Conservation (phyloP, 1,140 invertebrate species). For the Achroia grisella region DNA sequence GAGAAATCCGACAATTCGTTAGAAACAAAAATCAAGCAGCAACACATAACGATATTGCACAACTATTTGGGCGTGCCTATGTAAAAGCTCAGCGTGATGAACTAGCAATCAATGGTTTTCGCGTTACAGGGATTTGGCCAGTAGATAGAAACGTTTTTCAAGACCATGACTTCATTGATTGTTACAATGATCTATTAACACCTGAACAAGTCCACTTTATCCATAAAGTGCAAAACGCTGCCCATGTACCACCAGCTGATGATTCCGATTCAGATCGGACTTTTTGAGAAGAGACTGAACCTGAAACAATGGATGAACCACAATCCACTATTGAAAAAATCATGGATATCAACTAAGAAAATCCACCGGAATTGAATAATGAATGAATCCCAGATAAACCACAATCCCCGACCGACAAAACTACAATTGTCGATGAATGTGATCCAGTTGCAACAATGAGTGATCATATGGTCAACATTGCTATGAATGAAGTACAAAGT, state of each 20-base stretch:
- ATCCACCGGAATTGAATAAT: background rate
- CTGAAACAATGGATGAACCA: background rate
- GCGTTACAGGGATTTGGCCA: constrained; percentile 29
- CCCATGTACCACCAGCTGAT: background rate
- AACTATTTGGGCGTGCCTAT: too few species aligned
- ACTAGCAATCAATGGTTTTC: constrained; percentile 34
- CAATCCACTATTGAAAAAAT: background rate
- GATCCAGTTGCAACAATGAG: too few species aligned
- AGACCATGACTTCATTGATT: constrained; percentile 17
- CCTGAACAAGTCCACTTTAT: background rate
- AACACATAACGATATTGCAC: too few species aligned
- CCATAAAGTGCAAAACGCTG: background rate
- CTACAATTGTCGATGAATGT: too few species aligned
- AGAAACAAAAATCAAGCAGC: too few species aligned
- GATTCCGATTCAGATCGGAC: background rate
- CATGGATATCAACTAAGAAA: background rate
- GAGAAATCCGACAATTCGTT: too few species aligned
- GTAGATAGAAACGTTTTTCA: constrained; percentile 27
- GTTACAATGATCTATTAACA: background rate
- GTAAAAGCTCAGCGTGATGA: too few species aligned
- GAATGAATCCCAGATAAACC: background rate
- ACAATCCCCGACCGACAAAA: background rate
- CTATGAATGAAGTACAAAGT: too few species aligned
- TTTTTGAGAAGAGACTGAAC: constrained; percentile 1
- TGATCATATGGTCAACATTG: too few species aligned